Evolutionary conservation across 2,888 invertebrate genomes (phyloP).

Genomic region (Hirudinaria manillensis): DNA sequence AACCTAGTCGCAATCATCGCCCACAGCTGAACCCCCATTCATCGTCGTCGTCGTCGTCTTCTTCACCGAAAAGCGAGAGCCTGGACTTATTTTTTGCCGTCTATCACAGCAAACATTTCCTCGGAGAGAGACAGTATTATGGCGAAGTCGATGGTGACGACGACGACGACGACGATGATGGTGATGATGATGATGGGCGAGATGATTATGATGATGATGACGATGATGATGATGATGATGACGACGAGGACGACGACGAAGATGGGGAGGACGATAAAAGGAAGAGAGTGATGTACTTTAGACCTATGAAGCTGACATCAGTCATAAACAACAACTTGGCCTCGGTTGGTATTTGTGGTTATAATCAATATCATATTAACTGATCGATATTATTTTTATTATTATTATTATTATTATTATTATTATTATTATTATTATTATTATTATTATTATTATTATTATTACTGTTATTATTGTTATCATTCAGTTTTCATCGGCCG

Average conservation of each 20-base stretch:
- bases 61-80: background rate
- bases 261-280: background rate
- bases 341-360: background rate
- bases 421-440: background rate
- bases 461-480: too few relatives aligned
- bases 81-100: background rate
- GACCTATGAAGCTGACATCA: background rate
- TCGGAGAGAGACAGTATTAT: background rate
- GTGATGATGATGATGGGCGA: background rate
- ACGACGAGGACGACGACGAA: background rate
- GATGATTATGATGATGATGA: slow-evolving; percentile 2
- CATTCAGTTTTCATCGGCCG: background rate
- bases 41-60: background rate
- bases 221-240: background rate
- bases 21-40: background rate
- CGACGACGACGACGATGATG: background rate
- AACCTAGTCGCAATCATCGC: background rate
- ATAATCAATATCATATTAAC: background rate
- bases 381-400: background rate
- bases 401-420: background rate
- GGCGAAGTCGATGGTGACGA: background rate
- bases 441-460: too few relatives aligned
- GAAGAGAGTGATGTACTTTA: background rate
- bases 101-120: background rate
- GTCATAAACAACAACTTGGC: background rate